Conservation (phyloP, 2,113 vertebrate species). For the Bambusicola thoracicus region DNA sequence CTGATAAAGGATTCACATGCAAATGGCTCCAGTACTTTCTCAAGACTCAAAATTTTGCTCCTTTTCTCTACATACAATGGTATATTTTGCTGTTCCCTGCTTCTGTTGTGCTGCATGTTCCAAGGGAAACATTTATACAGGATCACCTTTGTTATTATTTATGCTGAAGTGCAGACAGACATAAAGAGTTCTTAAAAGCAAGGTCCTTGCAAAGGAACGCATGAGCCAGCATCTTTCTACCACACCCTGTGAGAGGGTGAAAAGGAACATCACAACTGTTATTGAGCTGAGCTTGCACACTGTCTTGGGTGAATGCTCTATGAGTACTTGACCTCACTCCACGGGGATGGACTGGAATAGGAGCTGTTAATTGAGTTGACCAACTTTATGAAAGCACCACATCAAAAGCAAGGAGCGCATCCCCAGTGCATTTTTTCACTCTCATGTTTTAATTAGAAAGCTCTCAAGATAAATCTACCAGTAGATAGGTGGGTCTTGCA, state of each 20-base stretch:
- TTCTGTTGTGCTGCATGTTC: background rate
- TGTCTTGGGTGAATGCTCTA: accelerated
- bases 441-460: background rate
- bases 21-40: background rate
- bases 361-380: accelerated
- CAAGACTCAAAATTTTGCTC: background rate
- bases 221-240: background rate
- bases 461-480: background rate
- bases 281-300: background rate
- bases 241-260: background rate
- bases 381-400: background rate
- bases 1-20: background rate
- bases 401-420: background rate
- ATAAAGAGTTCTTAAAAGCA: background rate
- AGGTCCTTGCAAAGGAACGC: background rate
- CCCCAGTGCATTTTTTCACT: accelerated
- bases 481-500: background rate
- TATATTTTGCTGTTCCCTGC: background rate
- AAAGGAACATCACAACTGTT: background rate
- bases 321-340: background rate
- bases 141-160: background rate
- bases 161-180: background rate
- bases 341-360: accelerated
- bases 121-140: background rate
- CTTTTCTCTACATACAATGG: background rate